Percentiles rank a stretch among this genome's conserved stretches.
Conservation (phyloP, 2,113 vertebrate species). For the Gallinago media region DNA sequence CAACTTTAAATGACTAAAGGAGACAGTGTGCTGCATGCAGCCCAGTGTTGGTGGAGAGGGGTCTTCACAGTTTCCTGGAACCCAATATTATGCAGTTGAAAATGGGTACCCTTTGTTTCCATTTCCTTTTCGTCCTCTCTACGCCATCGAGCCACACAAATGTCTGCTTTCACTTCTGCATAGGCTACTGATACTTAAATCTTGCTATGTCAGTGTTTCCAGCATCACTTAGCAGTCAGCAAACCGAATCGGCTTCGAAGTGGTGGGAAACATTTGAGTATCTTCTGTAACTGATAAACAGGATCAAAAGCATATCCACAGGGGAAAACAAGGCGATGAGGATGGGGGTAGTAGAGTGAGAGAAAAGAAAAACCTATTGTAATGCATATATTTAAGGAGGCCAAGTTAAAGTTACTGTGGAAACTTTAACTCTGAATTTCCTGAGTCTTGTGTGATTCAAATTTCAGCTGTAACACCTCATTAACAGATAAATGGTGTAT, state of each 20-base stretch:
- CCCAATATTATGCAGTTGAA: not conserved
- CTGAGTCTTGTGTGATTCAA: constrained; percentile 72
- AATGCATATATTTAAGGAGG: constrained; percentile 47
- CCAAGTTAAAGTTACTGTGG: constrained; percentile 50
- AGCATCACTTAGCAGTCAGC: not conserved
- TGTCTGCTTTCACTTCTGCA: not conserved
- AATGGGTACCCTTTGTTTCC: not conserved
- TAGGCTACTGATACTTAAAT: not conserved
- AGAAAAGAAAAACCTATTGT: constrained; percentile 43
- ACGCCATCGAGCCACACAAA: not conserved
- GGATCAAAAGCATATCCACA: constrained; percentile 19
- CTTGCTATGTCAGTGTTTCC: not conserved
- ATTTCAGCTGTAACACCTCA: constrained; percentile 53
- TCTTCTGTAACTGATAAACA: not conserved
- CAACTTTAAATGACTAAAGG: not conserved
- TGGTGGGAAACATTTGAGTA: not conserved
- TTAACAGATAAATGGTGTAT: constrained; percentile 46
- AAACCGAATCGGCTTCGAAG: not conserved
- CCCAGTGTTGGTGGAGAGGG: not conserved
- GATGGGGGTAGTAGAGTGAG: not conserved
- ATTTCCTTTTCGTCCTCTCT: not conserved
- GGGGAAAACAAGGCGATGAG: not conserved
- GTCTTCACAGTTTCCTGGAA: not conserved
- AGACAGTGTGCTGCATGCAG: not conserved
- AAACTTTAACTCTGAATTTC: constrained; percentile 67